A percentile compares a stretch with the other conserved stretches of the same genome.
phyloP scores from a whole-genome alignment of 2,113 vertebrate species.

The Phalacrocorax aristotelis region DNA sequence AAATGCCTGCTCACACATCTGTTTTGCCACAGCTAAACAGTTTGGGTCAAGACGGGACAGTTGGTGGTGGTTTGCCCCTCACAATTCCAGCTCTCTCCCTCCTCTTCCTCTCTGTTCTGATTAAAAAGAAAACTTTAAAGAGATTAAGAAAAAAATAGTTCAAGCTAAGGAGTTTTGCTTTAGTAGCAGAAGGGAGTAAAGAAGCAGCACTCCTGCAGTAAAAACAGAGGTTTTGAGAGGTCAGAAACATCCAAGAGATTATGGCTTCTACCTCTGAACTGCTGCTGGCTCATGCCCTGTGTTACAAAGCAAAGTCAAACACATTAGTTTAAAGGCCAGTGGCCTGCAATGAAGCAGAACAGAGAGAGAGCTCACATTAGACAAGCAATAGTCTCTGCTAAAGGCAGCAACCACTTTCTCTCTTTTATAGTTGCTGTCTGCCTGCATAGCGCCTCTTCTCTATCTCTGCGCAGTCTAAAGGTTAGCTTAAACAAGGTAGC shows the following conservation, averaged over 20 bases:
- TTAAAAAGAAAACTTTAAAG: neutral
- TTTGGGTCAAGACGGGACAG: neutral
- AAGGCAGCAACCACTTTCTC: neutral
- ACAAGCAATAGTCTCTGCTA: neutral
- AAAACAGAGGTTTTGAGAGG: neutral
- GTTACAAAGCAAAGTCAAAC: neutral
- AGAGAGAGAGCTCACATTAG: neutral
- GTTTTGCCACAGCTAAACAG: neutral
- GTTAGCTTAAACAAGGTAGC: neutral
- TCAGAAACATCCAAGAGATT: neutral
- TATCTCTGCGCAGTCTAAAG: rapidly evolving
- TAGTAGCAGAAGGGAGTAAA: neutral
- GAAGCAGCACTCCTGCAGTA: neutral
- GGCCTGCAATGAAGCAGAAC: neutral
- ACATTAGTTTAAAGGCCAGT: constrained; percentile 11
- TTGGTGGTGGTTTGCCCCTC: neutral
- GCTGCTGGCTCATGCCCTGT: neutral
- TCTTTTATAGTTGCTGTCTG: neutral
- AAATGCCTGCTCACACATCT: neutral
- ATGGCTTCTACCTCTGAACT: neutral
- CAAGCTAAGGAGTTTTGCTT: neutral
- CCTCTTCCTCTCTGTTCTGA: neutral
- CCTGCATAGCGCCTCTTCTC: neutral
- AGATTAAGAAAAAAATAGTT: neutral
- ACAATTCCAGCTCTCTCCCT: neutral